A percentile compares a stretch with the other conserved stretches of the same genome.
Evolutionary conservation across 2,113 vertebrate genomes (phyloP).

Genomic region (Pangasianodon gigas): DNA sequence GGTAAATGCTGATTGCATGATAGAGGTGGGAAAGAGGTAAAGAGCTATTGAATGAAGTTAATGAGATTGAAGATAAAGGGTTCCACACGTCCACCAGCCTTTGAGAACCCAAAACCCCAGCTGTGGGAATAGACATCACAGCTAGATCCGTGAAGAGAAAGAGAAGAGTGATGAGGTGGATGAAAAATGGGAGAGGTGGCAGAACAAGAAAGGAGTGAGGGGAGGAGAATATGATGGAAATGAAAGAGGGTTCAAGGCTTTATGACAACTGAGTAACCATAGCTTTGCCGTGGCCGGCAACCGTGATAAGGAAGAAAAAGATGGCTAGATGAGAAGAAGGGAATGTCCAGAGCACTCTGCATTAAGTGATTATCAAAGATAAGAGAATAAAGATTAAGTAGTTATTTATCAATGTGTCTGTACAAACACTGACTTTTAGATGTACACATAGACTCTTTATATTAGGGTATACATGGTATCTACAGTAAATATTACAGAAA

Average conservation of each 20-base stretch:
- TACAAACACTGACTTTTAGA: not conserved
- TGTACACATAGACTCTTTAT: not conserved
- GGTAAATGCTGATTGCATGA: not conserved
- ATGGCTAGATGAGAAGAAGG: not conserved
- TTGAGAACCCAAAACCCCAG: constrained; percentile 39
- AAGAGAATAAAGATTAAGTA: not conserved
- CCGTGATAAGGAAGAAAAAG: not conserved
- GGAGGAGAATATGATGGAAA: constrained; percentile 50
- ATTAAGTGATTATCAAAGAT: not conserved
- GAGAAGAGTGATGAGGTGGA: constrained; percentile 1
- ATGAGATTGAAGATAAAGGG: constrained; percentile 20
- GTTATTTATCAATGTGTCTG: not conserved
- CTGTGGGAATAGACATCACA: constrained; percentile 11
- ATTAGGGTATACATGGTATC: not conserved
- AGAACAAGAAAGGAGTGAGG: constrained; percentile 8
- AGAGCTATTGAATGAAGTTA: not conserved
- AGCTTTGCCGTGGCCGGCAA: not conserved
- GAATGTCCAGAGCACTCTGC: not conserved
- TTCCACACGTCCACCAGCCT: constrained; percentile 35
- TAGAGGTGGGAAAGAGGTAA: not conserved
- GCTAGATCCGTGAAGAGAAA: constrained; percentile 25
- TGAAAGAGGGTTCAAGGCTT: constrained; percentile 9
- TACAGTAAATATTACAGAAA: not conserved
- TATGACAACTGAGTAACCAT: constrained; percentile 49
- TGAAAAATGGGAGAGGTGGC: constrained; percentile 33